Base-by-base conservation (phyloP, 1,140 invertebrate genomes). In the Sminthurides bifidus region DNA sequence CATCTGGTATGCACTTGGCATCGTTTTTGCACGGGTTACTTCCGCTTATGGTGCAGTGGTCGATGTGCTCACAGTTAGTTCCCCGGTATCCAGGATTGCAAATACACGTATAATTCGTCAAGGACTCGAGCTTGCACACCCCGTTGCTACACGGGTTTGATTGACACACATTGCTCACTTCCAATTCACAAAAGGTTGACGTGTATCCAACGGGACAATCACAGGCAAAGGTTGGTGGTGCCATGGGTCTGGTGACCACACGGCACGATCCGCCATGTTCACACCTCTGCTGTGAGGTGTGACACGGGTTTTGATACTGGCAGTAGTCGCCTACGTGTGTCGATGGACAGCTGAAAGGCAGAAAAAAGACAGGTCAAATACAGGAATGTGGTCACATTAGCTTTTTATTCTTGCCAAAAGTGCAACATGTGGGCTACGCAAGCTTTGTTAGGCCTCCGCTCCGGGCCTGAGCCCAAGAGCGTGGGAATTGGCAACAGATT, bases 241-340 rank as follows among this genome's bases (percentile, higher is more conserved):
- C 75, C 10, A 73, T 69, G 24, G 74, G 74, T 14, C 79, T 80
- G 51, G 81, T 78, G 45, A 79, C 75, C 21, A 92, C 87, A 54
- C 82, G 73, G 70, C 93, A 96, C 1, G 85, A 85, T 44, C 91
- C 92, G 4, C 89, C 89, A 71, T 97, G 96, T 71, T 92, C 87
- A 72, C 87, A 92, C 4, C 63, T 17, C 5, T 58, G 50, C 41
- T 61, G 59, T 6, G 63, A 58, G 82, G 86, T 44, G 30, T 86
- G 79, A 71, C 92, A 97, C 1, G 92, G 92, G 73, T 95, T 94
- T 56, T 80, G 75, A 69, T 91, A 81, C 68, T 95, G 85, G 68
- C 92, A 97, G 73, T 89, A 94, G 70, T 93, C 88, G 60, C 92
- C 92, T 38, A 92, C 86, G 73, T 83, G 92, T 68, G 83, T 80